Base-by-base conservation (phyloP, 2,113 vertebrate species). In the Athene cunicularia region DNA sequence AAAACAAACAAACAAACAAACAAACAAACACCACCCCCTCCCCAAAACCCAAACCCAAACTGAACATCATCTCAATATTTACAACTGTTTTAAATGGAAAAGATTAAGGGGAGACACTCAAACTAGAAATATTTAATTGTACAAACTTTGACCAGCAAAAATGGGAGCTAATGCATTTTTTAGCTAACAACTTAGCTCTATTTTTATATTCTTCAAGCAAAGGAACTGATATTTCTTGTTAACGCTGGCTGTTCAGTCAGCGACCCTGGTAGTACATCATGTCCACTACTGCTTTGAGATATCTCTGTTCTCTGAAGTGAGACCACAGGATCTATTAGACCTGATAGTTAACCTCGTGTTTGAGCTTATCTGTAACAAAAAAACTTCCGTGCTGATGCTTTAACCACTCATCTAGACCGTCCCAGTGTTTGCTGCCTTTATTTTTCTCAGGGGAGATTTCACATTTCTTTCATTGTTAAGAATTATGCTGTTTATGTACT, bases 281-380 rank as follows among this genome's bases (percentile, higher is more conserved):
- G 84, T 93, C 95, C 30, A 47, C 80, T 94, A 52, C 86, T 96
- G 92, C 88, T 66, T 52, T 21, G 62, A 47, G 60, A 45, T 12
- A 41, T 22, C 49, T 73, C 85, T 97, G 90, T 8, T 93, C 76
- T 95, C 94, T 91, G 90, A 88, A 39, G 70, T 39, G 80, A 95
- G 88, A 95, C 95, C 95, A 80, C 23, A 37, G 95, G 94, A 86
- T 95, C 23, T 74, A 50, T 95, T 91, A 95, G 93, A 93, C 86
- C 91, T 96, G 93, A 68, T 77, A 82, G 84, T 70, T 88, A 92
- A 93, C 90, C 95, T 97, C 95, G 37, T 76, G 41, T 66, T 97
- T 97, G 95, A 97, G 93, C 83, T 86, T 55, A 60, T 86, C 90
- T 83, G 60, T 21, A 58, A 72, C 68, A 83, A 24, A 74, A 92